Base-by-base conservation (phyloP, 2,113 vertebrate genomes). In the Neoarius graeffei region DNA sequence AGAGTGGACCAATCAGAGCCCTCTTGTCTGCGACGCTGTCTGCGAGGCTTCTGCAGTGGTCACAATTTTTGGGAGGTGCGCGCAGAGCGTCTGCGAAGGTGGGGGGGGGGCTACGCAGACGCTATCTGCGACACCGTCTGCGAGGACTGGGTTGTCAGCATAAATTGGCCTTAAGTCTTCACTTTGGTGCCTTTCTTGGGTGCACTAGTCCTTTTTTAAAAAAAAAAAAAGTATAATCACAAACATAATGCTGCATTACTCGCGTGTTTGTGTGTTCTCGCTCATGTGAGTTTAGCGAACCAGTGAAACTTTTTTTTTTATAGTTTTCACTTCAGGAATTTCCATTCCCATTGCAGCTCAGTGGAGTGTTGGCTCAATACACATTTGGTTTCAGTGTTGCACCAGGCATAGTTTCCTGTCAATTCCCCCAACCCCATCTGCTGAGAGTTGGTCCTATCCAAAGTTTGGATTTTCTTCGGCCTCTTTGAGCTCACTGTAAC, bases 401-500 rank as follows among this genome's bases (percentile, higher is more conserved):
- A 20, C 4, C 56, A 20, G 30, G 30, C n/a, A 17, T 62, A 9
- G 57, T 82, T 82, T 82, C n/a, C 80, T 42, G 57, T 81, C 10
- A 60, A 2, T 19, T 60, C 59, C 57, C 57, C 27, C 19, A 62
- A 82, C 57, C 80, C 27, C 30, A 62, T 81, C 57, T 62, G 30
- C 57, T 60, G 23, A 42, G 56, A 81, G 42, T 60, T 60, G 50
- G 50, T 54, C 50, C 48, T 15, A 27, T 30, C 14, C 76, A 80
- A n/a, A 57, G n/a, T 56, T 77, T 27, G 80, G 30, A 7, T 48
- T 14, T 20, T 82, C 80, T 25, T 0, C 10, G 57, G 30, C 23
- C 57, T 82, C 4, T 82, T 48, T 82, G 30, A 82, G 80, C 57
- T 82, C 19, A 62, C 57, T 25, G 19, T 42, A 82, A 42, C 80